A percentile compares a stretch with the other conserved stretches of the same genome.
phyloP scores from a whole-genome alignment of 2,888 invertebrate species.

The Psylliodes chrysocephalus region DNA sequence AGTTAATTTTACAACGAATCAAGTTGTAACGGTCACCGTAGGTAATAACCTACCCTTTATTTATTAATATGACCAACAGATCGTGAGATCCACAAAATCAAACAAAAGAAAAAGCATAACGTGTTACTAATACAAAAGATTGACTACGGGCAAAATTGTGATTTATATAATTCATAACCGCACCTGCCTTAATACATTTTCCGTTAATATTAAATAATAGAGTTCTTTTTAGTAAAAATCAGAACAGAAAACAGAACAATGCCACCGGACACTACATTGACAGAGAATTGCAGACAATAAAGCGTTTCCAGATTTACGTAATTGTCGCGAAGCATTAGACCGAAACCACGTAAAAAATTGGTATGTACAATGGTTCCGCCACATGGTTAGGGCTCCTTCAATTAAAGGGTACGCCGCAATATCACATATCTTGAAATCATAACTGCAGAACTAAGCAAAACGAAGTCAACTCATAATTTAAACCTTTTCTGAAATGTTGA shows the following conservation, averaged over 20 bases:
- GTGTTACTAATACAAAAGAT: constrained; percentile 31
- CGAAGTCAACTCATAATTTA: too few relatives aligned
- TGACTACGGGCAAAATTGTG: constrained; percentile 32
- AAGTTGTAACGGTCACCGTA: not conserved
- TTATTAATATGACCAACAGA: not conserved
- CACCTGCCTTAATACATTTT: constrained; percentile 49
- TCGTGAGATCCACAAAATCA: constrained; percentile 12
- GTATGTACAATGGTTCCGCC: constrained; percentile 35
- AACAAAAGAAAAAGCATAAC: constrained; percentile 29
- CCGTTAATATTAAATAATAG: constrained; percentile 47
- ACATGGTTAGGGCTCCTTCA: constrained; percentile 34
- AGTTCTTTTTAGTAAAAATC: constrained; percentile 41
- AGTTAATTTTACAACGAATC: too few relatives aligned
- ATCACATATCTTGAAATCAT: not conserved
- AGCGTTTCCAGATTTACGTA: constrained; percentile 53
- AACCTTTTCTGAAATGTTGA: too few relatives aligned
- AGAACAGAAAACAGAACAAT: constrained; percentile 34
- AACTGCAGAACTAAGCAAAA: too few relatives aligned
- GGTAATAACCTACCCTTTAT: not conserved
- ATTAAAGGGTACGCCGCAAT: not conserved
- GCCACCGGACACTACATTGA: constrained; percentile 48
- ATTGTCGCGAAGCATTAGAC: constrained; percentile 47
- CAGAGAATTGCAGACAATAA: constrained; percentile 41
- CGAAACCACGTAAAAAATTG: constrained; percentile 35
- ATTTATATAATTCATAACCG: constrained; percentile 44